Percentiles rank a stretch among this genome's conserved stretches.
These are phyloP conservation scores for Orchestes rusci DNA, from an alignment of 2,888 invertebrate genomes.

Conservation along the genomic window DNA sequence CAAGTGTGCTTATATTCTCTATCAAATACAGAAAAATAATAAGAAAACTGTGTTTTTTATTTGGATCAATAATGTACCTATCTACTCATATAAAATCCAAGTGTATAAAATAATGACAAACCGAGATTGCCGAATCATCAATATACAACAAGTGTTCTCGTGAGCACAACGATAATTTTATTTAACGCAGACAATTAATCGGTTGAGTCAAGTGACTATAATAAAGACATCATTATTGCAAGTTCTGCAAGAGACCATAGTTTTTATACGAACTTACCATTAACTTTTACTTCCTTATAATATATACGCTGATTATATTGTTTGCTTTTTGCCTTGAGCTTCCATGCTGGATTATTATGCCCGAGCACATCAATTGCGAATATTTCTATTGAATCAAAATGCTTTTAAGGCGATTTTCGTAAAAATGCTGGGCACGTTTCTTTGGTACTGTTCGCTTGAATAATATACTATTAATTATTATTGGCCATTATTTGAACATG, in stretches of 20 bases:
- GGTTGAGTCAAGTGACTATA: slow-evolving; percentile 11
- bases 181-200: no score
- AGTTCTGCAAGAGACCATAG: slow-evolving; percentile 14
- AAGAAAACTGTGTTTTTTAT: no score
- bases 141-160: no score
- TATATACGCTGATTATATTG: slow-evolving; percentile 16
- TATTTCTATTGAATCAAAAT: slow-evolving; percentile 14
- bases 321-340: slow-evolving; percentile 17
- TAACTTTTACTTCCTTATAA: slow-evolving; percentile 18
- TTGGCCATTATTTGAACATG: no score
- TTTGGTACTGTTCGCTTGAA: slow-evolving; percentile 3
- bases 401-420: slow-evolving; percentile 9
- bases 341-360: slow-evolving; percentile 16
- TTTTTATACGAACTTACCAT: slow-evolving; percentile 13
- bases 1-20: no score
- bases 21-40: no score
- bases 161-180: no score
- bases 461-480: slow-evolving; percentile 10
- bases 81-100: no score
- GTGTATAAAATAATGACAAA: no score
- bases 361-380: slow-evolving; percentile 14
- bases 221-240: slow-evolving; percentile 17
- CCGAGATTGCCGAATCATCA: no score
- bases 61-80: no score
- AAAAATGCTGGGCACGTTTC: slow-evolving; percentile 12